These are phyloP conservation scores for Crotalus tigris DNA, from an alignment of 2,113 vertebrate species.

Conservation along the genomic window DNA sequence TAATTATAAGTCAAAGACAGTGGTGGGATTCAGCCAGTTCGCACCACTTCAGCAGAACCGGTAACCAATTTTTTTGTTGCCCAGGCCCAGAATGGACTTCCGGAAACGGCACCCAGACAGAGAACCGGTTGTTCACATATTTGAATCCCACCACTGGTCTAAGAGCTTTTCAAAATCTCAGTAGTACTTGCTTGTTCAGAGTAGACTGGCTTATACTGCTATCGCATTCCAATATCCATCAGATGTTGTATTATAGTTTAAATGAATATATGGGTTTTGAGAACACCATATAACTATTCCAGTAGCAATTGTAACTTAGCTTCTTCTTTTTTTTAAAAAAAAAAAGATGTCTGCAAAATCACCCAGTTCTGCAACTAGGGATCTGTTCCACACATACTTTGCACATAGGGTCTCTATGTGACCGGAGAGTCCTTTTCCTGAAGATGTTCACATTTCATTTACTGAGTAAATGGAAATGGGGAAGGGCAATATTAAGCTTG, in stretches of 20 bases:
- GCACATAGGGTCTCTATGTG: not conserved
- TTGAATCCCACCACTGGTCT: too few relatives aligned
- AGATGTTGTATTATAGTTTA: not conserved
- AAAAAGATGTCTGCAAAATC: not conserved
- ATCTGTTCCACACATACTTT: not conserved
- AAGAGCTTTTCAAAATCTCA: not conserved
- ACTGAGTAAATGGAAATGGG: not conserved
- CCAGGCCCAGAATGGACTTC: too few relatives aligned
- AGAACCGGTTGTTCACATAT: too few relatives aligned
- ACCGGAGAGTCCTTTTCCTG: not conserved
- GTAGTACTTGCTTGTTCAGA: not conserved
- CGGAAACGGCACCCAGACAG: too few relatives aligned
- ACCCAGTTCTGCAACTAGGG: not conserved
- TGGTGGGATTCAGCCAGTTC: too few relatives aligned
- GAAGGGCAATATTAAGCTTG: not conserved
- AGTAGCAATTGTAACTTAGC: not conserved
- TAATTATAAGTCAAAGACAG: not conserved
- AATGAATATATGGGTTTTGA: not conserved
- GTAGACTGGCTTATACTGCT: not conserved
- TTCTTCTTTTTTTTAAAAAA: not conserved
- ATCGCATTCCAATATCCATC: not conserved
- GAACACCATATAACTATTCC: not conserved
- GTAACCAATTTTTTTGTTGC: too few relatives aligned
- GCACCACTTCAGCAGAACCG: too few relatives aligned
- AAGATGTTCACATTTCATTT: not conserved